Base-by-base conservation (phyloP, 2,113 vertebrate genomes). In the Geococcyx californianus region DNA sequence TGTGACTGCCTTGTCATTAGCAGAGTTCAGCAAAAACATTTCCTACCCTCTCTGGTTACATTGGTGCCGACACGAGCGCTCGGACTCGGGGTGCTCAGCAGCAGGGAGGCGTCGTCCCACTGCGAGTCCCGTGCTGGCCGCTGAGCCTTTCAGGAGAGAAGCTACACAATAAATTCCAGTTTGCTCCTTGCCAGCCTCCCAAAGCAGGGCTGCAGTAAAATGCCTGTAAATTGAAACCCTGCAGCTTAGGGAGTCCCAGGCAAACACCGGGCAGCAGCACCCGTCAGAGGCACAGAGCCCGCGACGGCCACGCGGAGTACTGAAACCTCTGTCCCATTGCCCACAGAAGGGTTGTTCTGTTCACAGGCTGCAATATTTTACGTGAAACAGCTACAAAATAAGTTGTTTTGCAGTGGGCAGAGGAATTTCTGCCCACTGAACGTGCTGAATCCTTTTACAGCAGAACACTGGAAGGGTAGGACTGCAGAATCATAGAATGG, bases 291-390 rank as follows among this genome's bases (percentile, higher is more conserved):
- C 42, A 38, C 38, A 1, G 24, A 55, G 67, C 25, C 49, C 3
- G 33, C 54, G 44, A 19, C 5, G 2, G 72, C 17, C 4, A 17
- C 16, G 31, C 59, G 25, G 9, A 25, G 59, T 11, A 7, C 28
- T 6, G 7, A 13, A 19, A 5, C 62, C 24, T 13, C 5, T 34
- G 58, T 6, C 67, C 11, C 1, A 4, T 1, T 25, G 16, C 5
- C 13, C 2, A 4, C 17, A 13, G 56, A 0, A 9, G 40, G 0
- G 6, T 3, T 2, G 42, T 2, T 45, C 8, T 42, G 25, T 10
- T 34, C n/a, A 4, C 25, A 4, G 40, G 19, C 47, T n/a, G 49
- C 31, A 10, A 10, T 3, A 8, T 15, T 49, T 68, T 2, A 6
- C 2, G 11, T 13, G 31, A 10, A 76, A 25, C 11, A 5, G 13